Evolutionary conservation across 2,113 vertebrate species (phyloP).

Genomic region (Vulpes vulpes): DNA sequence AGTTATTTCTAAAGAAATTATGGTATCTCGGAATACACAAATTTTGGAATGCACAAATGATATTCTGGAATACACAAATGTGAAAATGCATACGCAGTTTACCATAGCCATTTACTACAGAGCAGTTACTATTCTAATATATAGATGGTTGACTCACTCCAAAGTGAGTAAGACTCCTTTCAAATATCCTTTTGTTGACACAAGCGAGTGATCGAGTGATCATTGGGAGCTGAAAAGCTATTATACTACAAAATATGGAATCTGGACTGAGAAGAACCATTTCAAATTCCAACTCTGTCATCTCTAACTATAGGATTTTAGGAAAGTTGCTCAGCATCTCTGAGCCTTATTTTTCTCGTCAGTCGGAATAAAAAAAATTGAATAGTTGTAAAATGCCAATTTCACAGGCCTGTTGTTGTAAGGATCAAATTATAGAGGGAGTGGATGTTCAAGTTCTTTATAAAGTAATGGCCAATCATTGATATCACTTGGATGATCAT

Average conservation of each 20-base stretch:
- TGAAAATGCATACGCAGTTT: neutral
- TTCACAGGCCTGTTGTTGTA: neutral
- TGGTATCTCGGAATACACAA: neutral
- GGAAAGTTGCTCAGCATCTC: slow-evolving; percentile 4
- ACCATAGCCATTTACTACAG: neutral
- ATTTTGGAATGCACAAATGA: neutral
- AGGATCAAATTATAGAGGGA: neutral
- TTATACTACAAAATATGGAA: neutral
- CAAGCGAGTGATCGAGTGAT: neutral
- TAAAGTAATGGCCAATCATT: neutral
- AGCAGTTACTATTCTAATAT: neutral
- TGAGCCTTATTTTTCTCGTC: slow-evolving; percentile 41
- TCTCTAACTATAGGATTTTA: neutral
- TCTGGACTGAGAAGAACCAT: neutral
- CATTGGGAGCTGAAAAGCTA: neutral
- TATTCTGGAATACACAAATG: neutral
- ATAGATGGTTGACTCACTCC: neutral
- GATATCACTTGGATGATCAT: neutral
- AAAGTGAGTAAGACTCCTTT: neutral
- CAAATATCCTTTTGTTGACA: neutral
- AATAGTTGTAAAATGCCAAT: neutral
- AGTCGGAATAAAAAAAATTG: neutral
- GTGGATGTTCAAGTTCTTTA: neutral
- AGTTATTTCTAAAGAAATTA: neutral
- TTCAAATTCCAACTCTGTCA: neutral